Percentiles rank a stretch among this genome's conserved stretches.
Evolutionary conservation across 2,888 invertebrate species (phyloP).

Genomic region (Pimpla rufipes): DNA sequence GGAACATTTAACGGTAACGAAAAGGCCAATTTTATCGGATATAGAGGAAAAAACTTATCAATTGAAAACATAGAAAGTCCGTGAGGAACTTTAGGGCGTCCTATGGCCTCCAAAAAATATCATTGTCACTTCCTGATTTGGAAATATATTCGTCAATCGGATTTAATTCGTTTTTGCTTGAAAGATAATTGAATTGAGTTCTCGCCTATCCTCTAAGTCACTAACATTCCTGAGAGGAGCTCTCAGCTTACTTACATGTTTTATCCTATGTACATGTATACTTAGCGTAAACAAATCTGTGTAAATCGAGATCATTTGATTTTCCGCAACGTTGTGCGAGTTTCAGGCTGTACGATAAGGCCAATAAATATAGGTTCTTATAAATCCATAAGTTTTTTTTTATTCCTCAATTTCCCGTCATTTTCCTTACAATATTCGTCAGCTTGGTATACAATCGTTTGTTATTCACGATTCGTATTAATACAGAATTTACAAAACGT

Average conservation of each 20-base stretch:
- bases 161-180: not conserved
- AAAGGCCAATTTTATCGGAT: too few species aligned
- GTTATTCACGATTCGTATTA: constrained; percentile 39
- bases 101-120: too few species aligned
- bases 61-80: too few species aligned
- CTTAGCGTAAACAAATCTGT: not conserved
- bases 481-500: constrained; percentile 62
- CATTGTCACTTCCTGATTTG: too few species aligned
- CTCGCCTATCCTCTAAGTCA: too few species aligned
- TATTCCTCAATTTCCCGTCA: constrained; percentile 46
- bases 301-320: not conserved
- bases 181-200: not conserved
- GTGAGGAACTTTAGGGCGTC: too few species aligned
- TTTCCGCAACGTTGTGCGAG: constrained; percentile 11
- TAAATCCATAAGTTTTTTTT: constrained; percentile 30
- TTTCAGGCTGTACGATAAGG: constrained; percentile 19
- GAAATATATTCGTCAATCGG: not conserved
- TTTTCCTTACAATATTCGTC: constrained; percentile 53
- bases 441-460: constrained; percentile 49
- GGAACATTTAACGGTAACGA: too few species aligned
- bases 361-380: constrained; percentile 61
- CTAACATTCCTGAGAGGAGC: constrained; percentile 1
- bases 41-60: too few species aligned
- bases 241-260: not conserved
- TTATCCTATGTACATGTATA: not conserved